Evolutionary conservation across 2,113 vertebrate genomes (phyloP).

Genomic region (Anser cygnoides): DNA sequence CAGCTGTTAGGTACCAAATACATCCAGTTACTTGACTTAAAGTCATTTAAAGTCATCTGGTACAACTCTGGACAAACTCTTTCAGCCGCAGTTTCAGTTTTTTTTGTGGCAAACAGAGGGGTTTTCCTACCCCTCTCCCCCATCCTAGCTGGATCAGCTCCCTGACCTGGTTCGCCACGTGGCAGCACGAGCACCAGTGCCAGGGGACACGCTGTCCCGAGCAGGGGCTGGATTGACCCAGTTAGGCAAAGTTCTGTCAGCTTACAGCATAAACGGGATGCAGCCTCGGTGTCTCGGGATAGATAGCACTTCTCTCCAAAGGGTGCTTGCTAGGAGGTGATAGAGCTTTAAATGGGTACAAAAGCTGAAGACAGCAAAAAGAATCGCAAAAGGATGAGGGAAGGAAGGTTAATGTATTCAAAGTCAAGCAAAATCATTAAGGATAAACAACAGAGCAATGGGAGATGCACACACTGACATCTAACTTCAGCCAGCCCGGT

Average conservation of each 20-base stretch:
- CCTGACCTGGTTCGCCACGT: neutral
- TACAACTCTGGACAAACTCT: neutral
- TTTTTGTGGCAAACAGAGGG: neutral
- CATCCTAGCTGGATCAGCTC: neutral
- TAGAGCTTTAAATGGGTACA: neutral
- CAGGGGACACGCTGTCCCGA: neutral
- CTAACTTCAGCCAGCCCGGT: neutral
- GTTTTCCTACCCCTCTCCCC: neutral
- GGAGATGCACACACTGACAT: neutral
- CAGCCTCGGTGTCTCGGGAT: neutral
- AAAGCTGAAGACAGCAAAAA: slow-evolving; percentile 1
- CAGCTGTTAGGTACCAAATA: neutral
- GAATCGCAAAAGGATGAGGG: neutral
- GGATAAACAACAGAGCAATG: neutral
- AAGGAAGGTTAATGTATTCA: slow-evolving; percentile 29
- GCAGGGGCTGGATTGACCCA: slow-evolving; percentile 23
- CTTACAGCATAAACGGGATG: neutral
- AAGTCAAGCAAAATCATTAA: slow-evolving; percentile 33
- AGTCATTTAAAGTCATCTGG: neutral
- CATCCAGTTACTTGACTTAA: neutral
- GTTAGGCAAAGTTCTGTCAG: neutral
- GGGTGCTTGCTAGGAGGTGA: neutral
- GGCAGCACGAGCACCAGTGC: neutral
- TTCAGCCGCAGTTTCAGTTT: neutral
- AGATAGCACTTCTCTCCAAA: neutral